A percentile compares a stretch with the other conserved stretches of the same genome.
Evolutionary conservation across 2,888 invertebrate genomes (phyloP).

Genomic region (Drosophila anomelani): DNA sequence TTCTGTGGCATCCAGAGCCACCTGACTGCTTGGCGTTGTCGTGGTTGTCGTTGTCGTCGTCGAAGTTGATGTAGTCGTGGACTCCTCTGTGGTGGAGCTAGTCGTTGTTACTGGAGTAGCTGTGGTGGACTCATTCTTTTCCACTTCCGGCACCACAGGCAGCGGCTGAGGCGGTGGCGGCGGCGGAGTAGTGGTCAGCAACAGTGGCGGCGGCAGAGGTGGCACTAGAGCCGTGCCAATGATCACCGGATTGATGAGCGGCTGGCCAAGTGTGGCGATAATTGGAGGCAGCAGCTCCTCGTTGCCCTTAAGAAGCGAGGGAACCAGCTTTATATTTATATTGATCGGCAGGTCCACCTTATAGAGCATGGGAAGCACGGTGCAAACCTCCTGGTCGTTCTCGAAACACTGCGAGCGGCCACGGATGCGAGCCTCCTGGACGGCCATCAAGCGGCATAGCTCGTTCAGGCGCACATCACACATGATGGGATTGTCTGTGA

Average conservation of each 20-base stretch:
- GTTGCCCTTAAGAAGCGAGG: constrained; percentile 74
- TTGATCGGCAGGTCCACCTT: constrained; percentile 71
- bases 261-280: constrained; percentile 75
- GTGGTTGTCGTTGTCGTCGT: constrained; percentile 38
- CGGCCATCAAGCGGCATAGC: constrained; percentile 89
- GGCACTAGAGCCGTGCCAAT: constrained; percentile 55
- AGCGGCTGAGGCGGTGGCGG: constrained; percentile 31
- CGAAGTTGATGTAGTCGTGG: constrained; percentile 37
- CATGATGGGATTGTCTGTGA: constrained; percentile 92
- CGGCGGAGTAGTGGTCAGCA: constrained; percentile 28
- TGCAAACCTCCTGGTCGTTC: constrained; percentile 83
- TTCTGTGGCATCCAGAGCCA: constrained; percentile 43
- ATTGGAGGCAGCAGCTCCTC: constrained; percentile 80
- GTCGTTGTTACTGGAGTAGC: constrained; percentile 35
- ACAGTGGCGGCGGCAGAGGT: constrained; percentile 25
- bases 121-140: constrained; percentile 31
- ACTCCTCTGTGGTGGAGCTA: constrained; percentile 48
- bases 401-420: constrained; percentile 87
- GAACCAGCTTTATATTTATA: constrained; percentile 78
- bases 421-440: constrained; percentile 89
- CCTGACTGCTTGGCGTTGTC: constrained; percentile 24
- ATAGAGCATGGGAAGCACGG: constrained; percentile 80
- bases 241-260: constrained; percentile 71
- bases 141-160: constrained; percentile 31
- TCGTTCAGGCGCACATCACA: constrained; percentile 90